Base-by-base conservation (phyloP, 2,797 vertebrate species). In the Arnoldichthys spilopterus region DNA sequence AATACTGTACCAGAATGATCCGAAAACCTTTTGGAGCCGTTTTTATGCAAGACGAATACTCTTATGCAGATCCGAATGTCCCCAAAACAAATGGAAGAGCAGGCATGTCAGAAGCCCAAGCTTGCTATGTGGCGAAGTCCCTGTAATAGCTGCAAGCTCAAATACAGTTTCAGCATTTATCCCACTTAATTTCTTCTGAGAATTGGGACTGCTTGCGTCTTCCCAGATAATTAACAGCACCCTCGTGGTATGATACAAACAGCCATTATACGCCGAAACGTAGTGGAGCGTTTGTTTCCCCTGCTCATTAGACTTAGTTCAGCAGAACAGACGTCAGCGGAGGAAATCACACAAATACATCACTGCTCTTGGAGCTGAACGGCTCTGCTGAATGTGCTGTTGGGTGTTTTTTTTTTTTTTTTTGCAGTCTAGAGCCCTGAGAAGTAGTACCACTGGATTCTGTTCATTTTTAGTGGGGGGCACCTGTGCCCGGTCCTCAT, bases 251-350 rank as follows among this genome's bases (percentile, higher is more conserved):
- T 7, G 45, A 77, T 58, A 72, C 62, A 83, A 72, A 62, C 73
- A 79, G 53, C 72, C 45, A 74, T 83, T 81, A 81, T 28, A 76
- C 67, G 67, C 77, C 63, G 37, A 71, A 75, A 49, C 71, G 72
- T 76, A 59, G 43, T 81, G 79, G 56, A 79, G 37, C 81, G 76
- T 83, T 84, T 82, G 75, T 83, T 85, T 70, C 62, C 73, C 16
- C 24, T 74, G 77, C 77, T 89, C 80, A 89, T 90, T 86, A 84
- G 79, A 63, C 40, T 63, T 82, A 58, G 78, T 82, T 80, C 74
- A 83, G 53, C 70, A 76, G 81, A 88, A 85, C 80, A 66, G 82
- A 85, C 64, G 71, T 72, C 53, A 43, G 56, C 66, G 58, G 77
- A 74, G 82, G 77, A 83, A 78, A 47, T 63, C 8, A 37, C 59